Evolutionary conservation across 2,113 vertebrate genomes (phyloP), one percentile per base, ranked within the genome.

Genomic region (Nesogale talazaci): DNA sequence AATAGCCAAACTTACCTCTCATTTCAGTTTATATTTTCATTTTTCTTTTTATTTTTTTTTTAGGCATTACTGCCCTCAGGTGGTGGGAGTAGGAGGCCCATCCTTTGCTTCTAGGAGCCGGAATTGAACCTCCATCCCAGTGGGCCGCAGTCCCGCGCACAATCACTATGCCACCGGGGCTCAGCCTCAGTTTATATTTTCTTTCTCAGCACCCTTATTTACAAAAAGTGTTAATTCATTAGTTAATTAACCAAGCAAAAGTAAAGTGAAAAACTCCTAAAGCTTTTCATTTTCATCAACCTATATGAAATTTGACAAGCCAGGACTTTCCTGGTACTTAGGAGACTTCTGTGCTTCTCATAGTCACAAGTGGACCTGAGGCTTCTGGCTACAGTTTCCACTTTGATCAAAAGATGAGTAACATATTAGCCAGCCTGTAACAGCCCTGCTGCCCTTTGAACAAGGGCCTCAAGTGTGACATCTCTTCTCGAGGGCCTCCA

Each of bases 171-270:
- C n/a, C n/a, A n/a, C n/a, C n/a, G n/a, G n/a, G n/a, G n/a, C n/a
- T n/a, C n/a, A n/a, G n/a, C n/a, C n/a, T 92, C 74, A 83, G 2
- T 20, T 72, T 89, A 79, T 78, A 72, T 87, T 83, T 40, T 65
- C 34, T 40, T 82, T 46, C 65, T 69, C 34, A 59, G n/a, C 56
- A 63, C 63, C 29, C 6, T 92, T 72, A 56, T n/a, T 86, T 87
- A 89, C n/a, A 12, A 67, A 84, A 2, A 5, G 31, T 31, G 75
- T 6, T 67, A 94, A 79, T 65, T 92, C 59, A 93, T 12, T n/a
- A 83, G 70, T 79, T 90, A 83, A 76, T 75, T 38, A 72, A 7
- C 38, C 86, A 94, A 91, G 88, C 38, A 90, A 65, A 81, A 79
- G 42, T 67, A 52, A 76, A 38, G n/a, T 94, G 15, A 29, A 56